Evolutionary conservation across 2,888 invertebrate species (phyloP).

Genomic region (Prenolepis imparis): DNA sequence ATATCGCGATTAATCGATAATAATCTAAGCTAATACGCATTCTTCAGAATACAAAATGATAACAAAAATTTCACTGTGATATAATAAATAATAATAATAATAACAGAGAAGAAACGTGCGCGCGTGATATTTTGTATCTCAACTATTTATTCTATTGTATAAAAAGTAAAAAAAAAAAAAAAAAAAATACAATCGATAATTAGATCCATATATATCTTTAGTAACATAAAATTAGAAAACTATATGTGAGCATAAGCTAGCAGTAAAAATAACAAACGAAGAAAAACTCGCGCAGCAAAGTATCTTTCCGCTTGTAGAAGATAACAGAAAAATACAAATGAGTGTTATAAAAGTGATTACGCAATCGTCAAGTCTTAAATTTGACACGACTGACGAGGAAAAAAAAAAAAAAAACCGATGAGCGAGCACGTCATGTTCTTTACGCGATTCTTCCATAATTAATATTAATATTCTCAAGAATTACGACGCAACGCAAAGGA

Average conservation of each 20-base stretch:
- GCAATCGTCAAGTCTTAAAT: background rate
- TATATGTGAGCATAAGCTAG: background rate
- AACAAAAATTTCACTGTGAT: background rate
- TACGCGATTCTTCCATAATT: background rate
- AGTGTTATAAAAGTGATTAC: background rate
- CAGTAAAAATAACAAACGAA: conserved; percentile 13
- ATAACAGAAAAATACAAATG: conserved; percentile 17
- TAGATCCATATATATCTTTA: background rate
- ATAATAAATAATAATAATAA: background rate
- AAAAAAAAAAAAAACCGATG: background rate
- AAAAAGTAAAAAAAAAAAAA: background rate
- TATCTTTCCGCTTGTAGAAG: background rate
- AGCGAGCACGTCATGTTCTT: background rate
- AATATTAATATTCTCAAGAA: background rate
- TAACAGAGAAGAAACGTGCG: background rate
- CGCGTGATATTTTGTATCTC: background rate
- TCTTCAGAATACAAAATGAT: background rate
- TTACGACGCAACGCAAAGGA: background rate
- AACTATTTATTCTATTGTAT: background rate
- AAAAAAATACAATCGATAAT: background rate
- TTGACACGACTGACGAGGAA: background rate
- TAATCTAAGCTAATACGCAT: background rate
- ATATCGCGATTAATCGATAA: background rate
- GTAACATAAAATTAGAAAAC: background rate
- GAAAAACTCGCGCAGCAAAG: background rate